Evolutionary conservation across 2,113 vertebrate genomes (phyloP).

Genomic region (Bucco capensis): DNA sequence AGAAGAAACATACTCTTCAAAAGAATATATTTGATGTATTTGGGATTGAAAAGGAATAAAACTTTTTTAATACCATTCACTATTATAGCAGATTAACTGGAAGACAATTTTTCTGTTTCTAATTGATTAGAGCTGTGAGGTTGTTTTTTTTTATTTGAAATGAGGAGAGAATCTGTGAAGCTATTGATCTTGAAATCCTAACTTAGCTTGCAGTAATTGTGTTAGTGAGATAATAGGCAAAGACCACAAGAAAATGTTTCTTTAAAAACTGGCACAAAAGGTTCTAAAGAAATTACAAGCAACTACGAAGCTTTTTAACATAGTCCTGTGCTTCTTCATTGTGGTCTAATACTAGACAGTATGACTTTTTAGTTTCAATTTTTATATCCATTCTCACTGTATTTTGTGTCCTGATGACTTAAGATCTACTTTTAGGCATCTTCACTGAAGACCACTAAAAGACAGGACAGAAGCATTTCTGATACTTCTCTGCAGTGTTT

Average conservation of each 20-base stretch:
- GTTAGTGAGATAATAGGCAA: background rate
- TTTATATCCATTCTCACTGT: background rate
- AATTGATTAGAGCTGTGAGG: background rate
- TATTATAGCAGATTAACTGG: background rate
- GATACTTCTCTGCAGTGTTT: background rate
- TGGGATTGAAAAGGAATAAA: background rate
- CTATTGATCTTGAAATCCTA: background rate
- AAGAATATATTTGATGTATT: background rate
- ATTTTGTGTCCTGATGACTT: background rate
- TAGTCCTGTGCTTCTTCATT: background rate
- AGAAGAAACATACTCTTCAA: background rate
- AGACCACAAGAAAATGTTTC: background rate
- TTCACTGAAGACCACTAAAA: background rate
- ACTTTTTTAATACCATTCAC: background rate
- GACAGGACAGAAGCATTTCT: background rate
- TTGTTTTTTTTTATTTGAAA: background rate
- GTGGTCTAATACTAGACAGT: background rate
- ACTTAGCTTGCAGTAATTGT: background rate
- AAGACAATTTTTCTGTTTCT: background rate
- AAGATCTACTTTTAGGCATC: background rate
- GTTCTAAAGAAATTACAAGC: background rate
- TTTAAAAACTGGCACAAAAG: background rate
- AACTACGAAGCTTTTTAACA: background rate
- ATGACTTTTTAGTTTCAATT: background rate
- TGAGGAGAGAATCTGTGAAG: background rate